phyloP scores from a whole-genome alignment of 2,888 invertebrate genomes.

The Pherbina coryleti region DNA sequence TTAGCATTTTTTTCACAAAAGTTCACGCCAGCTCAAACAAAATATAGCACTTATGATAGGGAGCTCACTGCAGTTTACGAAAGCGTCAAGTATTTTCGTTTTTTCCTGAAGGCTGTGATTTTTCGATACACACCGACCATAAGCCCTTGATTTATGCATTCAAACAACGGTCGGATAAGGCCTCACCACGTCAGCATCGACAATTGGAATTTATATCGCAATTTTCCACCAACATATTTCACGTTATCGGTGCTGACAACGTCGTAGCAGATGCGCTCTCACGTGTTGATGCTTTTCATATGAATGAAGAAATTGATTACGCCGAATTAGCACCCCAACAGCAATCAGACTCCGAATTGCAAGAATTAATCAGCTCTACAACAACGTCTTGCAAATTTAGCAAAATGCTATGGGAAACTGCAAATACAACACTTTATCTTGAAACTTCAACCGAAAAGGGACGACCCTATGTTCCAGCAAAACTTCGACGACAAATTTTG shows the following conservation, averaged over 20 bases:
- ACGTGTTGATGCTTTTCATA: constrained; percentile 29
- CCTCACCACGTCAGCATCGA: background rate
- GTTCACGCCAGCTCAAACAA: too few species aligned
- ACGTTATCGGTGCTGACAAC: constrained; percentile 29
- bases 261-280: constrained; percentile 34
- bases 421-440: background rate
- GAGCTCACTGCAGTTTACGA: too few species aligned
- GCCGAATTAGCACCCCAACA: background rate
- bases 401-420: background rate
- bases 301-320: constrained; percentile 15
- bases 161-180: background rate
- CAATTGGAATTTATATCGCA: constrained; percentile 37
- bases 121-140: too few species aligned
- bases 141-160: background rate
- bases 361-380: background rate
- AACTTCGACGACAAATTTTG: constrained; percentile 3
- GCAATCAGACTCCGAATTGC: background rate
- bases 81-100: too few species aligned
- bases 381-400: constrained; percentile 4
- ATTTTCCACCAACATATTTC: constrained; percentile 23
- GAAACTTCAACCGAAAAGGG: background rate
- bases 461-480: background rate
- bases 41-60: too few species aligned
- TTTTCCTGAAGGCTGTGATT: too few species aligned
- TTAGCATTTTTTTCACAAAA: too few species aligned